Percentiles rank a stretch among this genome's conserved stretches.
phyloP scores from a whole-genome alignment of 2,888 invertebrate species.

The Drosophila merina region DNA sequence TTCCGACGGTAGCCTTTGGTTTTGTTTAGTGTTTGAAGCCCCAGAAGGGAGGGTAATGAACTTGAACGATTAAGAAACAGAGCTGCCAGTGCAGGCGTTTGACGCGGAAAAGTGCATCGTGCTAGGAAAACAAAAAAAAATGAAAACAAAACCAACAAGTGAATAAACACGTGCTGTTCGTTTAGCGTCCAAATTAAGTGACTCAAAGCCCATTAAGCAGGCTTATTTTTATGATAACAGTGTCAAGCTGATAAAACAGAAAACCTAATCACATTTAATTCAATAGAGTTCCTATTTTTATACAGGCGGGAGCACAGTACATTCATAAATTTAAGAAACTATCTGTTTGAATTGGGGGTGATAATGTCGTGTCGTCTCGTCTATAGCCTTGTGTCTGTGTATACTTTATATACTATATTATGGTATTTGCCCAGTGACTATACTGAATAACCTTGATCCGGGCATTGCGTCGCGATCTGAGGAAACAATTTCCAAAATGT shows the following conservation, averaged over 20 bases:
- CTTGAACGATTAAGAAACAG: conserved; percentile 4
- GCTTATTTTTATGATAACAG: conserved; percentile 21
- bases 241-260: conserved; percentile 5
- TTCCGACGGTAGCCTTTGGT: conserved; percentile 51
- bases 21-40: conserved; percentile 19
- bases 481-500: conserved; percentile 37
- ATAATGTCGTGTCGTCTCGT: conserved; percentile 14
- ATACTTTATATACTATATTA: background rate
- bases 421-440: conserved; percentile 27
- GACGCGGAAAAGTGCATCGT: conserved; percentile 32
- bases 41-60: conserved; percentile 14
- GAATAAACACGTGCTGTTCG: conserved; percentile 37
- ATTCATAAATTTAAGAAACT: conserved; percentile 36
- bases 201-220: conserved; percentile 3
- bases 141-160: conserved; percentile 21
- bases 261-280: conserved; percentile 17
- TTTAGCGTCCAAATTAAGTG: conserved; percentile 13
- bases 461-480: conserved; percentile 28
- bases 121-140: conserved; percentile 3
- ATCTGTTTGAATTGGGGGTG: conserved; percentile 15
- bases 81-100: conserved; percentile 19
- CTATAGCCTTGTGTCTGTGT: conserved; percentile 25
- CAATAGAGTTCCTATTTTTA: conserved; percentile 3
- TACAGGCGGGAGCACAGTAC: background rate
- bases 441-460: conserved; percentile 39